A percentile compares a stretch with the other conserved stretches of the same genome.
These are phyloP conservation scores for Campopleginae sp. DNA, from an alignment of 2,888 invertebrate genomes.

Conservation along the genomic window DNA sequence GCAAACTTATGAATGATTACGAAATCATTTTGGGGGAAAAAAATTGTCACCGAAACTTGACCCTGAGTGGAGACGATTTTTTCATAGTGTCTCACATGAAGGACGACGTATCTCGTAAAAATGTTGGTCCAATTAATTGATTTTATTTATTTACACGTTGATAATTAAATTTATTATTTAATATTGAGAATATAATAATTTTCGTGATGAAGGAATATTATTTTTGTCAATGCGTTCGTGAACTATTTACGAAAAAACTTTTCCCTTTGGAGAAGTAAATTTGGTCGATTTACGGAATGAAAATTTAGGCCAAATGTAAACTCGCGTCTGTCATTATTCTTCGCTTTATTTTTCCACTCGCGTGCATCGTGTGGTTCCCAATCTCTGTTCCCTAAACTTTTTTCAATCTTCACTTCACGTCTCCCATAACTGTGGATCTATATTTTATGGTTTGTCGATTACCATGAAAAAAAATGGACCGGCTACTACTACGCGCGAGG, in stretches of 20 bases:
- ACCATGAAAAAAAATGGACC: constrained; percentile 31
- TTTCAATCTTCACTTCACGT: constrained; percentile 25
- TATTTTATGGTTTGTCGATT: constrained; percentile 61
- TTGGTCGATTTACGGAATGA: not conserved
- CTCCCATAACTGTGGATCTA: constrained; percentile 25
- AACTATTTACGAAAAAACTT: not conserved
- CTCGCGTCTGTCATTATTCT: not conserved
- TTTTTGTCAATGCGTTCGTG: no score
- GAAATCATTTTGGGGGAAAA: not conserved
- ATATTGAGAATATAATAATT: no score
- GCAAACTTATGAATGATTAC: not conserved
- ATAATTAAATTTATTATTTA: no score
- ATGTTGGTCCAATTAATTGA: no score
- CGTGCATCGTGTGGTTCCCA: constrained; percentile 31
- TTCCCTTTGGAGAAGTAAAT: not conserved
- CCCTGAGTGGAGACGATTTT: not conserved
- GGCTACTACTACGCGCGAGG: not conserved
- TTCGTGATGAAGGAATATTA: not conserved
- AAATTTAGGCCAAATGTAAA: not conserved
- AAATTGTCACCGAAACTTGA: no score
- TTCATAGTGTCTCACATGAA: not conserved
- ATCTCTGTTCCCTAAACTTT: constrained; percentile 24
- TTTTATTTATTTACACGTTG: no score
- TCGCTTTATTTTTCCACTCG: not conserved
- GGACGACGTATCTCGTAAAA: no score